Percentiles rank a stretch among this genome's conserved stretches.
Conservation (phyloP, 2,888 invertebrate species). For the Schizotus pectinicornis region DNA sequence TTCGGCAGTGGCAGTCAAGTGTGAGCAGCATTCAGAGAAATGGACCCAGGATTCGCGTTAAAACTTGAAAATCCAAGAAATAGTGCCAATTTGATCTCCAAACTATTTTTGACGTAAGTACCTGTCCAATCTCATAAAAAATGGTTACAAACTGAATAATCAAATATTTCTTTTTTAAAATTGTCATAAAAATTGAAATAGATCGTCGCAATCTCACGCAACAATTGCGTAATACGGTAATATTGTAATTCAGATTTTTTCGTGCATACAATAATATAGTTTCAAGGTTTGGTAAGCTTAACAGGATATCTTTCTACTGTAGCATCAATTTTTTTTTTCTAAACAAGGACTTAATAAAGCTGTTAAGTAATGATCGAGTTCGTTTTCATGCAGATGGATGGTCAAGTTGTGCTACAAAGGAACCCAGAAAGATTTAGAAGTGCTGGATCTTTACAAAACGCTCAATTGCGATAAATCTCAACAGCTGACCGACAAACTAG, state of each 20-base stretch:
- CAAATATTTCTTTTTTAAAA: neutral
- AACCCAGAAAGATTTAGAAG: slow-evolving; percentile 65
- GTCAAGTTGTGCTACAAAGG: slow-evolving; percentile 60
- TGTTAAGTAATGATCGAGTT: too few species aligned
- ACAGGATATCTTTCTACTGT: too few species aligned
- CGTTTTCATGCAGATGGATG: slow-evolving; percentile 53
- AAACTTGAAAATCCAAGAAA: slow-evolving; percentile 63
- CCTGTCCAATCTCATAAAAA: too few species aligned
- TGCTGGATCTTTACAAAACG: slow-evolving; percentile 69
- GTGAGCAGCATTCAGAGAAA: slow-evolving; percentile 16
- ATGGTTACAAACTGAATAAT: neutral
- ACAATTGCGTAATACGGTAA: too few species aligned
- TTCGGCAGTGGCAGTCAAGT: neutral
- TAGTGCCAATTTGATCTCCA: slow-evolving; percentile 65
- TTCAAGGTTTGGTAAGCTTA: too few species aligned
- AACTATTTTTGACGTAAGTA: slow-evolving; percentile 57
- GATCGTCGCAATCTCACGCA: too few species aligned
- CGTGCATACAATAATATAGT: too few species aligned
- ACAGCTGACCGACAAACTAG: slow-evolving; percentile 67
- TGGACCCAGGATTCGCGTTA: slow-evolving; percentile 41
- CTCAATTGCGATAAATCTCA: slow-evolving; percentile 67
- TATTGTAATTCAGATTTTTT: too few species aligned
- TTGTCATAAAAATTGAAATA: too few species aligned
- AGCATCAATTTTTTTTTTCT: too few species aligned
- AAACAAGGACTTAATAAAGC: too few species aligned